Conservation (phyloP, 2,113 vertebrate genomes). For the Chaetodon trifascialis region DNA sequence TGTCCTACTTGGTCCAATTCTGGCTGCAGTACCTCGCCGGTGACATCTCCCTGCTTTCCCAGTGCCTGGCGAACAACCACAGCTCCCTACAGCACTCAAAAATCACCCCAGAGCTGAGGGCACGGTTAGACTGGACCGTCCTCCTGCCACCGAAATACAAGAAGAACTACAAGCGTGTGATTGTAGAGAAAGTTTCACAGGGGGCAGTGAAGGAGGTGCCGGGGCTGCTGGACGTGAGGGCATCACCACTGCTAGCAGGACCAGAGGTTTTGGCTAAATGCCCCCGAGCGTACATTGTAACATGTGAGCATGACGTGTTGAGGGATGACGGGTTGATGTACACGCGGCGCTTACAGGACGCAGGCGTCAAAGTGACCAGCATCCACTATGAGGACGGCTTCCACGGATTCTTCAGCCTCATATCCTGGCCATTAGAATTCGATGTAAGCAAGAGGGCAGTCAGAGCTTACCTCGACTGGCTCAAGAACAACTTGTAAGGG, state of each 20-base stretch:
- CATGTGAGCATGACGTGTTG: slow-evolving; percentile 92
- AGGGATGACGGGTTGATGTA: slow-evolving; percentile 96
- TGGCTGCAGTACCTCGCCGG: slow-evolving; percentile 93
- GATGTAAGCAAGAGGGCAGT: slow-evolving; percentile 86
- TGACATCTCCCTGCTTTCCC: slow-evolving; percentile 79
- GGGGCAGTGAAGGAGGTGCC: slow-evolving; percentile 83
- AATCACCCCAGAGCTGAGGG: slow-evolving; percentile 76
- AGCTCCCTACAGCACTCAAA: slow-evolving; percentile 83
- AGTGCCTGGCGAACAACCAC: slow-evolving; percentile 90
- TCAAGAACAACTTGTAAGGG: slow-evolving; percentile 88
- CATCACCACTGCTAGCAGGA: slow-evolving; percentile 88
- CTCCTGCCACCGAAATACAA: slow-evolving; percentile 85
- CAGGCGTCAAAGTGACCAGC: slow-evolving; percentile 87
- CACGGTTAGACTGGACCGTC: slow-evolving; percentile 88
- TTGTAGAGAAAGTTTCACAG: slow-evolving; percentile 77
- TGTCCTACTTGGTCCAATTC: slow-evolving; percentile 86
- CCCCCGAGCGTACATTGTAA: slow-evolving; percentile 91
- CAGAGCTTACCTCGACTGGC: slow-evolving; percentile 90
- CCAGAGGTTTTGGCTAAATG: slow-evolving; percentile 83
- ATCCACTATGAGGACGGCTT: slow-evolving; percentile 92
- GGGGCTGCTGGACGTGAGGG: slow-evolving; percentile 88
- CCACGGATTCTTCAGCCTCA: slow-evolving; percentile 93
- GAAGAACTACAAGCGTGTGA: slow-evolving; percentile 85
- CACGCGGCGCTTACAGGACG: slow-evolving; percentile 86
- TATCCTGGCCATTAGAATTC: slow-evolving; percentile 88